Conservation (phyloP, 2,888 invertebrate genomes). For the Caprella mutica region DNA sequence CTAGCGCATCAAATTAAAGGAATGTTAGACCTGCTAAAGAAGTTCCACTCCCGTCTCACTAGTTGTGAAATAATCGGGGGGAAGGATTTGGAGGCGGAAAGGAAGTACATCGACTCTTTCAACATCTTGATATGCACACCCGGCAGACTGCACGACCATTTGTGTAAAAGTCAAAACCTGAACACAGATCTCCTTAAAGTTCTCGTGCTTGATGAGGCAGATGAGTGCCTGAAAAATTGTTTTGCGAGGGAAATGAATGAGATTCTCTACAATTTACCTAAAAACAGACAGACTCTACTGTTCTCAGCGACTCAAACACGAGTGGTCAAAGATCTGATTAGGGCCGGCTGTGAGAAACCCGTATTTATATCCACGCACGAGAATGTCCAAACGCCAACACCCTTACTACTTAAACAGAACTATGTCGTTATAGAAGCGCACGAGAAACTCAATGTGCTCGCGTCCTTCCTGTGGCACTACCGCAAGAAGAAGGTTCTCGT, state of each 20-base stretch:
- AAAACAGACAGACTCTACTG: slow-evolving; percentile 74
- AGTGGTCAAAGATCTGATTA: slow-evolving; percentile 80
- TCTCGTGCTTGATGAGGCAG: slow-evolving; percentile 79
- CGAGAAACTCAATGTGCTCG: slow-evolving; percentile 80
- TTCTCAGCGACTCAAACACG: slow-evolving; percentile 99
- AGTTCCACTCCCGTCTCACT: no score
- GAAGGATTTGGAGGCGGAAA: slow-evolving; percentile 84
- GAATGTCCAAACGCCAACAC: slow-evolving; percentile 65
- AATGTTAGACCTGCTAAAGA: slow-evolving; percentile 64
- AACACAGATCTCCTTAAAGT: slow-evolving; percentile 51
- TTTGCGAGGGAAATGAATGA: slow-evolving; percentile 86
- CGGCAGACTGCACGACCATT: slow-evolving; percentile 87
- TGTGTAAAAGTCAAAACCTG: slow-evolving; percentile 79
- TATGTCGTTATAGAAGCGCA: slow-evolving; percentile 81
- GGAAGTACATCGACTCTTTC: slow-evolving; percentile 73
- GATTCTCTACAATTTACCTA: slow-evolving; percentile 82
- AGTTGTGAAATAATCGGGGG: slow-evolving; percentile 87
- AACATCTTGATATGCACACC: slow-evolving; percentile 96
- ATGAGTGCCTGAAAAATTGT: slow-evolving; percentile 77
- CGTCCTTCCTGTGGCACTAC: slow-evolving; percentile 92
- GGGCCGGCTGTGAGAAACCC: slow-evolving; percentile 74
- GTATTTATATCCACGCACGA: slow-evolving; percentile 87
- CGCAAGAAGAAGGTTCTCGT: slow-evolving; percentile 81
- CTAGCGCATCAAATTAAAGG: slow-evolving; percentile 94
- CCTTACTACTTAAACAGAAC: slow-evolving; percentile 72